These are phyloP conservation scores for Nomada fabriciana DNA, from an alignment of 2,888 invertebrate species.

Conservation along the genomic window DNA sequence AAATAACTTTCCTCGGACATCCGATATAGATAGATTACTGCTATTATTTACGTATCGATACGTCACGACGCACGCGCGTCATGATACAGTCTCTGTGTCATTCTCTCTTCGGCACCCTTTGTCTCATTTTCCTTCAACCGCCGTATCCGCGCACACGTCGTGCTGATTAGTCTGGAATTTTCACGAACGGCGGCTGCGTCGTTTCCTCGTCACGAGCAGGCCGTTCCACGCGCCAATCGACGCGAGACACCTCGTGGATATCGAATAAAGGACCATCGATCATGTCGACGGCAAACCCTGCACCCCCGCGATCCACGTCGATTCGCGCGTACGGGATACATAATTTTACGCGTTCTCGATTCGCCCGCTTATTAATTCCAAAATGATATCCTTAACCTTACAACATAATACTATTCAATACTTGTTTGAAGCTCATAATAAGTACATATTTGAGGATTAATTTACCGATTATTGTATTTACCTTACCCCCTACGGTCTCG, in stretches of 20 bases:
- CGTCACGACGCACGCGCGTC: conserved; percentile 34
- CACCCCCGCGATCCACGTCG: conserved; percentile 7
- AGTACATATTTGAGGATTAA: conserved; percentile 82
- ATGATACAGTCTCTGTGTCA: conserved; percentile 24
- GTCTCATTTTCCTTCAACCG: background rate
- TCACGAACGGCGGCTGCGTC: conserved; percentile 12
- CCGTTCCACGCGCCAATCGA: background rate
- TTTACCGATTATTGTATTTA: conserved; percentile 77
- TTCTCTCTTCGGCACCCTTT: conserved; percentile 9
- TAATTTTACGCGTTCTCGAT: conserved; percentile 1
- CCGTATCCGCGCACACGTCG: conserved; percentile 1
- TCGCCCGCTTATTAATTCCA: conserved; percentile 16
- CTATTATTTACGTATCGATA: conserved; percentile 65
- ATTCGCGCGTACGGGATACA: background rate
- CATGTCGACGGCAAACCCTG: background rate
- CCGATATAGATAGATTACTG: conserved; percentile 72
- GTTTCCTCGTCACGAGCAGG: background rate
- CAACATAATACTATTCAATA: conserved; percentile 82
- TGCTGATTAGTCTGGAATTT: conserved; percentile 17
- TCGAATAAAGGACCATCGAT: background rate
- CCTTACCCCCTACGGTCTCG: conserved; percentile 65
- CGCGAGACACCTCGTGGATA: background rate
- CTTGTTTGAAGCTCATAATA: conserved; percentile 83
- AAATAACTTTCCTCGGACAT: conserved; percentile 73
- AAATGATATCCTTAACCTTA: conserved; percentile 63